A percentile compares a stretch with the other conserved stretches of the same genome.
phyloP scores from a whole-genome alignment of 2,797 vertebrate genomes.

The Chelon auratus region DNA sequence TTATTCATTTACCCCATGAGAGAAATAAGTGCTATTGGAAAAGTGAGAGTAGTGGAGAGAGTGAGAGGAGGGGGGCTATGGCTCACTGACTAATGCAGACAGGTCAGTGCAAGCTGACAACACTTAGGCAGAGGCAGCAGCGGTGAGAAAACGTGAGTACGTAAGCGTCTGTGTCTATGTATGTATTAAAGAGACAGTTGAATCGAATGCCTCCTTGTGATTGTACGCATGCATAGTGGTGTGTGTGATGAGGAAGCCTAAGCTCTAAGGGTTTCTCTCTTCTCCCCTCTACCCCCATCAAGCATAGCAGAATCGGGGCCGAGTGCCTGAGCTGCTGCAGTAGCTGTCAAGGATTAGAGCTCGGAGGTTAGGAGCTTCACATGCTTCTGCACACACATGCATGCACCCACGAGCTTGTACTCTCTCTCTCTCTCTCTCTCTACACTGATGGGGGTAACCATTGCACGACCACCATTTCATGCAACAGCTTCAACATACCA shows the following conservation, averaged over 20 bases:
- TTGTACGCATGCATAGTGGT: slow-evolving; percentile 23
- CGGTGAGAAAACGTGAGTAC: slow-evolving; percentile 32
- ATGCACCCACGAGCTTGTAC: slow-evolving; percentile 8
- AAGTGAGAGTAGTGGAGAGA: slow-evolving; percentile 23
- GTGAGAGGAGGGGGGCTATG: slow-evolving; percentile 35
- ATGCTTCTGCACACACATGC: slow-evolving; percentile 32
- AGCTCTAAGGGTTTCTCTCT: slow-evolving; percentile 38
- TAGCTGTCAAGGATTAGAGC: slow-evolving; percentile 67
- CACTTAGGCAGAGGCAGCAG: slow-evolving; percentile 28
- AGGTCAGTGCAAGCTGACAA: slow-evolving; percentile 64
- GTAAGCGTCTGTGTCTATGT: slow-evolving; percentile 38
- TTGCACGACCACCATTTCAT: slow-evolving; percentile 36
- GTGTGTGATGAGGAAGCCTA: slow-evolving; percentile 43
- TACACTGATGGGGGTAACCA: slow-evolving; percentile 32
- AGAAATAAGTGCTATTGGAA: slow-evolving; percentile 50
- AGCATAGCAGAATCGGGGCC: slow-evolving; percentile 29
- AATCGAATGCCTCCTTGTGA: slow-evolving; percentile 44
- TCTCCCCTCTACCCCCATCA: slow-evolving; percentile 45
- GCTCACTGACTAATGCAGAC: slow-evolving; percentile 65
- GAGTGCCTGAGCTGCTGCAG: slow-evolving; percentile 46
- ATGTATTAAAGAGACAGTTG: slow-evolving; percentile 45
- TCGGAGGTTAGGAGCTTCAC: slow-evolving; percentile 54
- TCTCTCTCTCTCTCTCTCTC: background rate
- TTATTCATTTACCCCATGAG: slow-evolving; percentile 59
- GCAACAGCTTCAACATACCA: slow-evolving; percentile 32